These are phyloP conservation scores for Irena cyanogastra DNA, from an alignment of 2,113 vertebrate genomes.

Conservation along the genomic window DNA sequence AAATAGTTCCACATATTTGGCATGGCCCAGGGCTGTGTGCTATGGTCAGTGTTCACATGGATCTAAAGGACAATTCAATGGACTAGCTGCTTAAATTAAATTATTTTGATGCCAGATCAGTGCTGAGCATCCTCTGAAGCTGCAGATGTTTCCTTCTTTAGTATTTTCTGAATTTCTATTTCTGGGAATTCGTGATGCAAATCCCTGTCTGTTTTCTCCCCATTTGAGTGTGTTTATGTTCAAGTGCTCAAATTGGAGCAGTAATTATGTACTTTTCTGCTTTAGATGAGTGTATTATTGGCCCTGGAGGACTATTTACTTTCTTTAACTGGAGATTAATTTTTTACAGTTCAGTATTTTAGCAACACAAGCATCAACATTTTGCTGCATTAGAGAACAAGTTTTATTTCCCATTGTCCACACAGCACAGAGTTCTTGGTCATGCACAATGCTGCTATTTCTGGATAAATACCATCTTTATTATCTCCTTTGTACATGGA, in stretches of 20 bases:
- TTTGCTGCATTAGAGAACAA: background rate
- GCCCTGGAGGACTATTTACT: constrained; percentile 11
- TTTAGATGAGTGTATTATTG: background rate
- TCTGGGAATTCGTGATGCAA: background rate
- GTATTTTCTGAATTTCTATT: background rate
- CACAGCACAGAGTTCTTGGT: background rate
- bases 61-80: background rate
- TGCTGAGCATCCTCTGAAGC: background rate
- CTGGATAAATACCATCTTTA: background rate
- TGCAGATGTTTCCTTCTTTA: background rate
- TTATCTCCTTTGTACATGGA: background rate
- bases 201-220: background rate
- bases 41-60: accelerated
- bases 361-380: background rate
- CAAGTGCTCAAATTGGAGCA: background rate
- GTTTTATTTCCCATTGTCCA: background rate
- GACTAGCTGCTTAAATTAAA: background rate
- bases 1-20: background rate
- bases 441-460: background rate
- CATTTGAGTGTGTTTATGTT: background rate
- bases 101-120: background rate
- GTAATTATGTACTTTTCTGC: background rate
- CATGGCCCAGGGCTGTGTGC: background rate
- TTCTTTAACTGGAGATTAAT: background rate
- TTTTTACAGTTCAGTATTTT: background rate